Percentiles rank a stretch among this genome's conserved stretches.
These are phyloP conservation scores for Hypothenemus hampei DNA, from an alignment of 1,140 invertebrate species.

Conservation along the genomic window DNA sequence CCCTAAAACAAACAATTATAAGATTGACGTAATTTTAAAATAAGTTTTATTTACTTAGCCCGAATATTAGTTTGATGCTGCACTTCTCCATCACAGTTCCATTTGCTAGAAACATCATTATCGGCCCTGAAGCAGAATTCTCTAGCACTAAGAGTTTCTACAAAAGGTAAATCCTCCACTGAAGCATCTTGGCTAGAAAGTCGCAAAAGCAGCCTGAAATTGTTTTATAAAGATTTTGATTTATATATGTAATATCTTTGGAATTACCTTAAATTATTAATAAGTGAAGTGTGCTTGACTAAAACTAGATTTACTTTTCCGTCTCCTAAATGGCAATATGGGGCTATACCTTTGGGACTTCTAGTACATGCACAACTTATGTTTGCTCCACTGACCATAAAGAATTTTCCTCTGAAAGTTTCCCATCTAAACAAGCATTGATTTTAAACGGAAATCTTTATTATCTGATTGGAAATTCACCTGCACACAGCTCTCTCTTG, in stretches of 20 bases:
- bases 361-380: conserved; percentile 73
- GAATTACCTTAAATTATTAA: conserved; percentile 60
- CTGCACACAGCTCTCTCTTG: conserved; percentile 30
- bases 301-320: conserved; percentile 76
- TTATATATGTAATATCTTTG: background rate
- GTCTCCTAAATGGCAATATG: conserved; percentile 75
- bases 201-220: conserved; percentile 55
- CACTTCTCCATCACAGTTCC: conserved; percentile 86
- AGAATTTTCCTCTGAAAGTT: conserved; percentile 67
- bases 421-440: conserved; percentile 50
- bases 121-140: conserved; percentile 67
- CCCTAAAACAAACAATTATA: conserved; percentile 41
- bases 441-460: background rate
- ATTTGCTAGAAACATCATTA: conserved; percentile 54
- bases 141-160: conserved; percentile 68
- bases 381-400: conserved; percentile 73
- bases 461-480: conserved; percentile 2
- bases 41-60: conserved; percentile 56
- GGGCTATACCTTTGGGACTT: conserved; percentile 71
- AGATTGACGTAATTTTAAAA: background rate
- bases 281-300: conserved; percentile 65
- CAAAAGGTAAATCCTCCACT: conserved; percentile 67
- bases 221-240: background rate
- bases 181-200: conserved; percentile 53
- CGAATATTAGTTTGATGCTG: conserved; percentile 62